Evolutionary conservation across 2,888 invertebrate species (phyloP).

Genomic region (Caenorhabditis sp.): DNA sequence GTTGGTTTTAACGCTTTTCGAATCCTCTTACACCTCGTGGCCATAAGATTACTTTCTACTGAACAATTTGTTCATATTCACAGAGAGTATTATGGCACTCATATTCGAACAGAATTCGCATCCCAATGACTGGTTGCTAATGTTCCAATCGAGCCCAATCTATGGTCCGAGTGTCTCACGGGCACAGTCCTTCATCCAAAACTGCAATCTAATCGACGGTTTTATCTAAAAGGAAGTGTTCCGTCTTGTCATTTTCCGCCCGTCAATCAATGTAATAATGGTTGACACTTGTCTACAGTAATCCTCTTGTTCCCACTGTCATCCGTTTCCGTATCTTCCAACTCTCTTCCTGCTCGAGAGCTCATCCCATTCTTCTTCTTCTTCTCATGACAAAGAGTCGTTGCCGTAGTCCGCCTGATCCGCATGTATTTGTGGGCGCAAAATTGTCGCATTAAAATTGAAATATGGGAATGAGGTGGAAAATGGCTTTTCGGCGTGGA

Average conservation of each 20-base stretch:
- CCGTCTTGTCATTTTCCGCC: slow-evolving; percentile 4
- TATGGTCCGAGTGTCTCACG: no score
- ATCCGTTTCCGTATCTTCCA: not conserved
- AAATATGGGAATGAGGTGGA: slow-evolving; percentile 64
- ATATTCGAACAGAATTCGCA: not conserved
- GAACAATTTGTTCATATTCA: not conserved
- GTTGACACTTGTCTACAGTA: slow-evolving; percentile 43
- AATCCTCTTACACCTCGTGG: slow-evolving; percentile 3
- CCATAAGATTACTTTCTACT: not conserved
- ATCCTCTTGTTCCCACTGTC: slow-evolving; percentile 13
- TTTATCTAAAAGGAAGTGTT: slow-evolving; percentile 9
- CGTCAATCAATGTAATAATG: slow-evolving; percentile 25
- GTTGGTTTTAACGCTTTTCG: not conserved
- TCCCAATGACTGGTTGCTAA: no score
- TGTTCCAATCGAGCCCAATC: no score
- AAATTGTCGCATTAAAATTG: slow-evolving; percentile 63
- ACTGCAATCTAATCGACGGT: slow-evolving; percentile 5
- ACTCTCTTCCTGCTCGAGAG: not conserved
- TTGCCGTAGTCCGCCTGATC: slow-evolving; percentile 8
- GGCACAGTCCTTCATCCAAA: slow-evolving; percentile 11
- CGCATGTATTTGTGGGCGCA: slow-evolving; percentile 42
- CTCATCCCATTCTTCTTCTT: slow-evolving; percentile 11
- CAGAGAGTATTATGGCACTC: no score
- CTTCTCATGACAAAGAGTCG: slow-evolving; percentile 9
- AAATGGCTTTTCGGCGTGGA: slow-evolving; percentile 37